Conservation (phyloP, 1,140 invertebrate species). For the Ostrea denselamellosa region DNA sequence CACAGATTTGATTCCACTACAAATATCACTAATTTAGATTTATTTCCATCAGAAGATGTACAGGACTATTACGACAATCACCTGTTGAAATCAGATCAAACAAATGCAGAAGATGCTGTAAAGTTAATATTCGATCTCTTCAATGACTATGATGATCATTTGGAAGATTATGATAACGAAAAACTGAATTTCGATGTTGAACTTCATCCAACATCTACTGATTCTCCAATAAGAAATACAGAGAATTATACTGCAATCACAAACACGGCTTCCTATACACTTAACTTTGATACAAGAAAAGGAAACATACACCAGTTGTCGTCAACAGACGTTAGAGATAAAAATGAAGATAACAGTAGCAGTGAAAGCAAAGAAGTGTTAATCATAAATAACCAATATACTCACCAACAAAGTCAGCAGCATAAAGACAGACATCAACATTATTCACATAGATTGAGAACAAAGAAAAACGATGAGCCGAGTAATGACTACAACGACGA, state of each 20-base stretch:
- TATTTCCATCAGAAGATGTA: background rate
- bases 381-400: background rate
- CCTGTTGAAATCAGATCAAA: background rate
- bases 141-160: slow-evolving; percentile 13
- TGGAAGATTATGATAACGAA: background rate
- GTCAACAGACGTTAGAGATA: background rate
- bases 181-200: background rate
- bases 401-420: background rate
- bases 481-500: background rate
- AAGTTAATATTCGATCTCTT: background rate
- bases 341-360: background rate
- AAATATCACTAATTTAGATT: background rate
- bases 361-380: background rate
- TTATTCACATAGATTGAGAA: background rate
- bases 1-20: background rate
- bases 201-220: background rate
- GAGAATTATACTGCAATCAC: background rate
- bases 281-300: background rate
- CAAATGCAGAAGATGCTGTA: background rate
- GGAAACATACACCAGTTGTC: too few species aligned
- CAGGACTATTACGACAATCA: slow-evolving; percentile 3
- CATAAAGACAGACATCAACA: background rate
- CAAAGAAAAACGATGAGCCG: background rate
- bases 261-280: background rate
- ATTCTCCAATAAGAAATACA: background rate